These are phyloP conservation scores for Teleogryllus oceanicus DNA, from an alignment of 2,888 invertebrate genomes.

Conservation along the genomic window DNA sequence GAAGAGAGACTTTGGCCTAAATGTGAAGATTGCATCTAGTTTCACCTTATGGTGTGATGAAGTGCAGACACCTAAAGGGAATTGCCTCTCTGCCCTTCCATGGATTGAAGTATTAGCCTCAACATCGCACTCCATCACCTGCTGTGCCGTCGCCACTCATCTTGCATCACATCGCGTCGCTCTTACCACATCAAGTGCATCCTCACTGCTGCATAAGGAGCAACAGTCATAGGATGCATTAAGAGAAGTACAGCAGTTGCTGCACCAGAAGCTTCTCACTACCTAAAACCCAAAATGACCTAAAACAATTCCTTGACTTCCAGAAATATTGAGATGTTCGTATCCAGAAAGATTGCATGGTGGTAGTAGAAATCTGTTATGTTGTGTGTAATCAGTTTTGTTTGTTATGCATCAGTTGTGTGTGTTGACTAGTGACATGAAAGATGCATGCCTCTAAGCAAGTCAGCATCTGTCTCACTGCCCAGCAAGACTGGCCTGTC, in stretches of 20 bases:
- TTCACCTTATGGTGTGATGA: too few relatives aligned
- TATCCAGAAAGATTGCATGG: neutral
- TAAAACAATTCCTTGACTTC: neutral
- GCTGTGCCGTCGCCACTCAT: too few relatives aligned
- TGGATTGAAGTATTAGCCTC: too few relatives aligned
- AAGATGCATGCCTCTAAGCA: neutral
- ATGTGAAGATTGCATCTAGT: too few relatives aligned
- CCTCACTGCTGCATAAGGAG: neutral
- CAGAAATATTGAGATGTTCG: neutral
- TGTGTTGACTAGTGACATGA: neutral
- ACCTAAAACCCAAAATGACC: too few relatives aligned
- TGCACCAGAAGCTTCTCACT: neutral
- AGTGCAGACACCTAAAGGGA: too few relatives aligned
- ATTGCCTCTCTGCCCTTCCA: too few relatives aligned
- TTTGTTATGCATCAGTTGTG: neutral
- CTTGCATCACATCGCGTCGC: too few relatives aligned
- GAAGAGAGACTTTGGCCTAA: too few relatives aligned
- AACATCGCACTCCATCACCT: too few relatives aligned
- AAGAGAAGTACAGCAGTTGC: constrained; percentile 8
- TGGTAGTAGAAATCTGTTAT: neutral
- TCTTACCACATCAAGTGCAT: neutral
- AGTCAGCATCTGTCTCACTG: neutral
- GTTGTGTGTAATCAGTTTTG: neutral
- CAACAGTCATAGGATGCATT: neutral
- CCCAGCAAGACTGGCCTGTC: neutral